Base-by-base conservation (phyloP, 2,113 vertebrate genomes). In the Eretmochelys imbricata region DNA sequence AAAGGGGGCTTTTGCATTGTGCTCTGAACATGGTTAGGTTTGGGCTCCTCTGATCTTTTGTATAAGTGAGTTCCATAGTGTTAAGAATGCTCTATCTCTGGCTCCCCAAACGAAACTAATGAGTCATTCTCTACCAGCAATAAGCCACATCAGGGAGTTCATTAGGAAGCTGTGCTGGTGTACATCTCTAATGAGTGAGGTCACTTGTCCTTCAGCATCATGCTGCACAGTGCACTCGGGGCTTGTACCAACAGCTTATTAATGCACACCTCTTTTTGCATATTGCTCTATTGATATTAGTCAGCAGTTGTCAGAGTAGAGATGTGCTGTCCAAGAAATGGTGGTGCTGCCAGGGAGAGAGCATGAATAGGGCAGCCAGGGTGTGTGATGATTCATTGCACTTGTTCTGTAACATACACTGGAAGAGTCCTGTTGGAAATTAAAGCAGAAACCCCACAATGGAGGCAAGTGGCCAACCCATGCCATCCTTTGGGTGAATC, bases 281-380 rank as follows among this genome's bases (percentile, higher is more conserved):
- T 87, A 95, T 76, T 93, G 85, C 82, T 96, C 93, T 96, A 82
- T 87, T 95, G 94, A 80, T 91, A 92, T 29, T 93, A 89, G 69
- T 31, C 42, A 94, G 57, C 49, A 48, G 95, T 95, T 51, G 87
- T 75, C 38, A 95, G 80, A 76, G 75, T 84, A 92, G 20, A 91
- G 9, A 25, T 20, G 3, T 75, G 38, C 88, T 96, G 90, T 75
- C 90, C 95, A 79, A 96, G 96, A 46, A 95, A 97, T 55, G 92
- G 90, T 82, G 96, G 48, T 50, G 62, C 85, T 2, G 42, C 83
- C 62, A 94, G 76, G 31, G 31, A 85, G 78, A 62, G 89, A 3
- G 55, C 42, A 46, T 22, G 93, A 94, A 48, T 78, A 78, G 35
- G 59, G 86, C 88, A 89, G 94, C 27, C 49, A 94, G 38, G 2